Percentiles rank a stretch among this genome's conserved stretches.
These are phyloP conservation scores for Eristalis tenax DNA, from an alignment of 2,888 invertebrate species.

Conservation along the genomic window DNA sequence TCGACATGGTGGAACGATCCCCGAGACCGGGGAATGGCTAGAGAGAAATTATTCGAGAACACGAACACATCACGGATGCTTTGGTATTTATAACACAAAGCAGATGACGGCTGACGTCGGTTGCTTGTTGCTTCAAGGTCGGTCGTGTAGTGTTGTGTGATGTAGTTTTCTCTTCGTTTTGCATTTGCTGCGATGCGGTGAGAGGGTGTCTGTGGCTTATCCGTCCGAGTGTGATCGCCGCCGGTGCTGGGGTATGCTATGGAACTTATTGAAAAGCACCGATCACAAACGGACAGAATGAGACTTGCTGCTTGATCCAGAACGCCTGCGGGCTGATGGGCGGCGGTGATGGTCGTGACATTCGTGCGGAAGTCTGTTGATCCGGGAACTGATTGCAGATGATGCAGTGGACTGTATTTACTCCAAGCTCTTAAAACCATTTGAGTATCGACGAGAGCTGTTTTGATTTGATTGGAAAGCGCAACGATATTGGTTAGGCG, in stretches of 20 bases:
- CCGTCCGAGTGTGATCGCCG: neutral
- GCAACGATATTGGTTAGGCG: too few species aligned
- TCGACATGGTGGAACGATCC: neutral
- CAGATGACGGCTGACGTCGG: neutral
- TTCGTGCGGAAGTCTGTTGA: neutral
- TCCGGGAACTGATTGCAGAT: neutral
- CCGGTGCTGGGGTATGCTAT: neutral
- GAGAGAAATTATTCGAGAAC: neutral
- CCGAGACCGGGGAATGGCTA: neutral
- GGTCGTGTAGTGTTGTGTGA: neutral
- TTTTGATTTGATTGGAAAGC: too few species aligned
- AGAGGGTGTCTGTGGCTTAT: neutral
- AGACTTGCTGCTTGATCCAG: neutral
- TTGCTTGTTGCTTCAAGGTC: neutral
- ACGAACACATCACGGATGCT: neutral
- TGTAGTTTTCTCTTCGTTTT: neutral
- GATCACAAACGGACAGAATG: neutral
- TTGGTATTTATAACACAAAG: neutral
- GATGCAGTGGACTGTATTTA: neutral
- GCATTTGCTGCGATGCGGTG: neutral
- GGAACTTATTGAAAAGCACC: neutral
- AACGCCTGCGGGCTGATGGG: neutral
- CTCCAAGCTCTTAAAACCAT: too few species aligned
- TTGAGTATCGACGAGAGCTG: too few species aligned
- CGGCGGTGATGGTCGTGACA: neutral